Evolutionary conservation across 2,888 invertebrate species (phyloP).

Genomic region (Octonoba sinensis): DNA sequence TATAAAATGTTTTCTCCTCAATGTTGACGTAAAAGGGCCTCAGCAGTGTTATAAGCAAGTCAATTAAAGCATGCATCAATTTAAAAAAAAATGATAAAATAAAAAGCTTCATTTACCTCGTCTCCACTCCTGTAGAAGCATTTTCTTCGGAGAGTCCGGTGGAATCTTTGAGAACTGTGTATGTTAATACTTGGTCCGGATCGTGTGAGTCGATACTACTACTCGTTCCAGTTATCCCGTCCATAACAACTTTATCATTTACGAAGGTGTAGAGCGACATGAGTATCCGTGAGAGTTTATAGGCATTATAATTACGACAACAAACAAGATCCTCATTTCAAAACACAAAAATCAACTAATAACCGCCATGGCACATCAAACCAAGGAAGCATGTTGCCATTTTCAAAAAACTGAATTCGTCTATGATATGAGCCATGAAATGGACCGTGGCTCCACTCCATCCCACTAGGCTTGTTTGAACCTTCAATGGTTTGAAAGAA

Average conservation of each 20-base stretch:
- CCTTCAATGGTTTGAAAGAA: too few relatives aligned
- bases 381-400: not conserved
- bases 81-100: not conserved
- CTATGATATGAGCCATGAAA: too few relatives aligned
- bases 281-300: not conserved
- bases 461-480: too few relatives aligned
- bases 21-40: not conserved
- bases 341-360: slow-evolving; percentile 33
- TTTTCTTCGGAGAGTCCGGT: slow-evolving; percentile 45
- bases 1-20: too few relatives aligned
- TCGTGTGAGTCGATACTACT: slow-evolving; percentile 49
- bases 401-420: too few relatives aligned
- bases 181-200: slow-evolving; percentile 50
- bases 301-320: slow-evolving; percentile 19
- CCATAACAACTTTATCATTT: slow-evolving; percentile 48
- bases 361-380: slow-evolving; percentile 47
- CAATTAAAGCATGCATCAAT: too few relatives aligned
- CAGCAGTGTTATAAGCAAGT: not conserved
- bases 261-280: slow-evolving; percentile 27
- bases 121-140: slow-evolving; percentile 43
- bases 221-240: slow-evolving; percentile 48
- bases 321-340: not conserved
- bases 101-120: slow-evolving; percentile 32
- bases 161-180: slow-evolving; percentile 55
- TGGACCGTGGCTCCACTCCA: too few relatives aligned